phyloP scores from a whole-genome alignment of 2,797 vertebrate species.

The Prunella strophiata region DNA sequence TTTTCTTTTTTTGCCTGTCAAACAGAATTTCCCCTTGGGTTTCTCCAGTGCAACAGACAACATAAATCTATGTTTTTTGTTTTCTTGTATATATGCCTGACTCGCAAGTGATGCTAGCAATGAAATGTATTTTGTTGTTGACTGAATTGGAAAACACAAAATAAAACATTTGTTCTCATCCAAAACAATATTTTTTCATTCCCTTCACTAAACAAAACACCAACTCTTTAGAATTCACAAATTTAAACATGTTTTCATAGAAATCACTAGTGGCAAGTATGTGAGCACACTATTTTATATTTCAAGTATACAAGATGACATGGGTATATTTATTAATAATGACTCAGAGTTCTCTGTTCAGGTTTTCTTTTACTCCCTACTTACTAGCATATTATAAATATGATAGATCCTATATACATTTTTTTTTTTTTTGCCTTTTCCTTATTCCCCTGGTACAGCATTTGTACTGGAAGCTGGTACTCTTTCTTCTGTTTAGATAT shows the following conservation, averaged over 20 bases:
- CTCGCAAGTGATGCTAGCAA: not conserved
- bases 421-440: not conserved
- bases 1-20: not conserved
- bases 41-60: not conserved
- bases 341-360: not conserved
- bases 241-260: conserved; percentile 30
- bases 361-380: not conserved
- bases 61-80: not conserved
- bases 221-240: not conserved
- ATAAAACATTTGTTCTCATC: conserved; percentile 38
- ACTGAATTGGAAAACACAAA: conserved; percentile 15
- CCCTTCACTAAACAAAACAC: conserved; percentile 5
- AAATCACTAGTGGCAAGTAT: not conserved
- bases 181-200: conserved; percentile 34
- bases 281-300: not conserved
- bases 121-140: conserved; percentile 22
- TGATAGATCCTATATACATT: not conserved
- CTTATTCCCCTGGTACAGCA: not conserved
- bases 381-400: not conserved
- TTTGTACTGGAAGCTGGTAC: not conserved
- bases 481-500: not conserved
- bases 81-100: not conserved
- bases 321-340: not conserved
- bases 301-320: not conserved
- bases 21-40: not conserved